Evolutionary conservation across 2,113 vertebrate species (phyloP).

Genomic region (Psilopogon haemacephalus): DNA sequence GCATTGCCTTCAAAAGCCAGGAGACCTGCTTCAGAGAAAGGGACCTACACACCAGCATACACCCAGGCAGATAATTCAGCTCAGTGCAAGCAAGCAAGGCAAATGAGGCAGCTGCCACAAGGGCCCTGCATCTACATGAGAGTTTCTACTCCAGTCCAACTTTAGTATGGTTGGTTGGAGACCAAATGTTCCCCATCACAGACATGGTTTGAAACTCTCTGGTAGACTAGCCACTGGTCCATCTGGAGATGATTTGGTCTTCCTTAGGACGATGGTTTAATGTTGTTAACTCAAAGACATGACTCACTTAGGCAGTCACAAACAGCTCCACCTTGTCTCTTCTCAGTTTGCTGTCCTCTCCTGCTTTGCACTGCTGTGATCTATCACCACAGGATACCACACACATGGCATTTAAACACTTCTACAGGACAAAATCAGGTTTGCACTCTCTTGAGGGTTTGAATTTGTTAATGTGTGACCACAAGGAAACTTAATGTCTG

Average conservation of each 20-base stretch:
- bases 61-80: not conserved
- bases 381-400: not conserved
- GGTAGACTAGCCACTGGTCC: not conserved
- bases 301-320: not conserved
- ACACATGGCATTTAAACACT: not conserved
- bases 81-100: not conserved
- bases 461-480: not conserved
- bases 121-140: not conserved
- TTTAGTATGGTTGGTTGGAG: not conserved
- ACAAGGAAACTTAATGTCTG: not conserved
- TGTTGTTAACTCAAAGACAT: not conserved
- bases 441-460: rapidly evolving
- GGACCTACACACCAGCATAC: not conserved
- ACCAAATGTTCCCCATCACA: rapidly evolving
- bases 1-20: not conserved
- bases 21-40: not conserved
- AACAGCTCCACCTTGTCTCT: not conserved
- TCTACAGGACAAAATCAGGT: not conserved
- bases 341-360: not conserved
- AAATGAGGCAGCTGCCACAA: not conserved
- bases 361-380: not conserved
- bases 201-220: rapidly evolving
- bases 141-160: not conserved
- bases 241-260: not conserved
- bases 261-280: not conserved